Base-by-base conservation (phyloP, 2,888 invertebrate genomes). In the Hypselothyrea guttata region DNA sequence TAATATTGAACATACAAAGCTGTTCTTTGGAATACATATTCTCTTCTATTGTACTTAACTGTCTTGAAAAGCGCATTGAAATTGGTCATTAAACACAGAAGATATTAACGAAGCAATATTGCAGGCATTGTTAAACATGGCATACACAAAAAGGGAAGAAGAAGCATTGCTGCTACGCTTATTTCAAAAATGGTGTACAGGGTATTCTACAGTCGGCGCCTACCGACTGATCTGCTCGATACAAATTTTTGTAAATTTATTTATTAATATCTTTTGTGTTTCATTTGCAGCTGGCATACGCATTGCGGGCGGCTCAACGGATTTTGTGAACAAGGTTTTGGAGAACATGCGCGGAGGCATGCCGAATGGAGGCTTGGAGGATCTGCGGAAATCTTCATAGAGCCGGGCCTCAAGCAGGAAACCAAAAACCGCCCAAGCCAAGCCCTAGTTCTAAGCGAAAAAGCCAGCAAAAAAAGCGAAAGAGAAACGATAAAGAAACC, bases 291-390 rank as follows among this genome's bases (percentile, higher is more conserved):
- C 88, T 95, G 97, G 95, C 91, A 91, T 95, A 48, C 94, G 94
- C 92, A 96, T 98, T 87, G 98, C 97, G 46, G 98, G 97, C 48
- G 93, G 95, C 82, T 95, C 97, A 42, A 97, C 98, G 8, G 98
- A 98, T 82, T 98, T 95, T 90, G 98, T 98, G 34, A 98, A 98
- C 90, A 94, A 93, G 90, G 94, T 98, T 58, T 91, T 98, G 90
- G 96, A 97, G 59, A 96, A 95, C 89, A 94, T 97, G 51, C 95
- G 93, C 90, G 91, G 92, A 61, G 97, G 97, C 28, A 93, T 94
- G 86, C 92, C 93, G 49, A 93, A 93, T 76, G 95, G 95, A 72
- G 95, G 95, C 48, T 91, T 96, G 67, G 94, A 95, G 82, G 95
- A 96, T 70, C 91, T 95, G 83, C 92, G 93, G 87, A 87, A 87